phyloP scores from a whole-genome alignment of 1,140 invertebrate genomes.

The Araneus ventricosus region DNA sequence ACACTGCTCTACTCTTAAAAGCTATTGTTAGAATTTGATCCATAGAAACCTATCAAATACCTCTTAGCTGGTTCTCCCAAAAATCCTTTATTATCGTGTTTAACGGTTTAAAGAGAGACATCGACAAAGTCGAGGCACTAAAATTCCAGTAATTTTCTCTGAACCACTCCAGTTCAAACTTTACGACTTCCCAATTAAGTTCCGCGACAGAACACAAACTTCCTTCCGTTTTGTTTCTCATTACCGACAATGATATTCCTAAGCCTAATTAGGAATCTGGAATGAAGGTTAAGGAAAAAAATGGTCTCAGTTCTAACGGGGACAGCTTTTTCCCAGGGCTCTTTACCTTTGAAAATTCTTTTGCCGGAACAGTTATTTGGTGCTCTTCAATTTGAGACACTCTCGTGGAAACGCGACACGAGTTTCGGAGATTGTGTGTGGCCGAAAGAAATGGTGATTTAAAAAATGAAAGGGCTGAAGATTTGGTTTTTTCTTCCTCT shows the following conservation, averaged over 20 bases:
- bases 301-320: too few species aligned
- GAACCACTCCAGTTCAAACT: background rate
- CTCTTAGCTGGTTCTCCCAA: background rate
- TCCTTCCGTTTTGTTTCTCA: background rate
- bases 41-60: background rate
- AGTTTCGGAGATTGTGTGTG: too few species aligned
- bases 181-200: conserved; percentile 12
- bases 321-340: background rate
- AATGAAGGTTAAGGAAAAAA: background rate
- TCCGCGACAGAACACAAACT: background rate
- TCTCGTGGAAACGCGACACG: background rate
- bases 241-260: background rate
- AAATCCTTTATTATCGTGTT: background rate
- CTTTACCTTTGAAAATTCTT: background rate
- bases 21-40: too few species aligned
- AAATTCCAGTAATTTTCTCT: background rate
- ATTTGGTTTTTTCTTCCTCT: too few species aligned
- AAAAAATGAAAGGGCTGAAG: too few species aligned
- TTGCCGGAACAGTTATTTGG: background rate
- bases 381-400: background rate
- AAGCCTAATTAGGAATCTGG: background rate
- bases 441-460: too few species aligned
- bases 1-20: too few species aligned
- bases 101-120: background rate
- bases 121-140: background rate